Percentiles rank a stretch among this genome's conserved stretches.
Evolutionary conservation across 2,113 vertebrate species (phyloP).

Genomic region (Tachysurus fulvidraco): DNA sequence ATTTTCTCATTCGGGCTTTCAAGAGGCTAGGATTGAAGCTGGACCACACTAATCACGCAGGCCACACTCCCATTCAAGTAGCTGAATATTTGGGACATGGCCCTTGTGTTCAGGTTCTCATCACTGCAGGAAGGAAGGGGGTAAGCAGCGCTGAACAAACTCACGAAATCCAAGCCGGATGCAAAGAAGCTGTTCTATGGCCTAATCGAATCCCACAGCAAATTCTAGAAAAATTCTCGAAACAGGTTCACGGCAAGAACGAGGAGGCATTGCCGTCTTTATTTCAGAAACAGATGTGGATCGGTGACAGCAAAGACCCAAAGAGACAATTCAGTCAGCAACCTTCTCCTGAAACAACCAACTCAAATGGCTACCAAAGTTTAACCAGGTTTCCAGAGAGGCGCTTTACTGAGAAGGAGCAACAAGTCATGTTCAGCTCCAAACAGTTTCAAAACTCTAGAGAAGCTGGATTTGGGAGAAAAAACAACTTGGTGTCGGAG

Average conservation of each 20-base stretch:
- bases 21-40: slow-evolving; percentile 83
- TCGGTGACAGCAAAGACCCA: slow-evolving; percentile 59
- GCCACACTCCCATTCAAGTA: slow-evolving; percentile 80
- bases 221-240: slow-evolving; percentile 75
- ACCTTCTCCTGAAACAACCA: slow-evolving; percentile 63
- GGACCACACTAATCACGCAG: slow-evolving; percentile 78
- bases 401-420: slow-evolving; percentile 55
- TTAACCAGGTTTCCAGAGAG: slow-evolving; percentile 61
- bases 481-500: slow-evolving; percentile 59
- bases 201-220: slow-evolving; percentile 72
- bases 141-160: slow-evolving; percentile 49
- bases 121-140: slow-evolving; percentile 60
- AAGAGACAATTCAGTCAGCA: slow-evolving; percentile 64
- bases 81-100: slow-evolving; percentile 80
- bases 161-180: slow-evolving; percentile 45
- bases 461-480: slow-evolving; percentile 61
- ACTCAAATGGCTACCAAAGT: slow-evolving; percentile 58
- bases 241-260: slow-evolving; percentile 61
- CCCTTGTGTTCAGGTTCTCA: slow-evolving; percentile 79
- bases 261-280: slow-evolving; percentile 70
- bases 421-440: slow-evolving; percentile 59
- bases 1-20: slow-evolving; percentile 86
- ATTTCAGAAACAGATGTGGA: slow-evolving; percentile 68
- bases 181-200: slow-evolving; percentile 55
- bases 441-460: slow-evolving; percentile 71